Evolutionary conservation across 2,113 vertebrate species (phyloP), one percentile per base, ranked within the genome.

Genomic region (Chlorodrepanis virens): DNA sequence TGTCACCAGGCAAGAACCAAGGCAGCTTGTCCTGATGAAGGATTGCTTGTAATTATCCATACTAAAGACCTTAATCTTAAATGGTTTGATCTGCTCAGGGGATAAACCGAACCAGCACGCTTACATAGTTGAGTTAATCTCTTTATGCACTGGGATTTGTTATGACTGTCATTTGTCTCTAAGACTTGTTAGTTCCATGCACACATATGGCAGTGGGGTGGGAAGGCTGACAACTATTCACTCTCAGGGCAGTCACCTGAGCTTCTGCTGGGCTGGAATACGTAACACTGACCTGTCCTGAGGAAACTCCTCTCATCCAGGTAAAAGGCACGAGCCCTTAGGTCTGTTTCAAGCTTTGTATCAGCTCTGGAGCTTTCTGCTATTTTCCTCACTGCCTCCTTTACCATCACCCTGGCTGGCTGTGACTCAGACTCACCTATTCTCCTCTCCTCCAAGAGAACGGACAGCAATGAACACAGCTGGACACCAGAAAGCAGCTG

Each of bases 21-120:
- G 76, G 50, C 89, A 95, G 72, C 64, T 91, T 77, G 63, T 67
- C 31, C 64, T 50, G 52, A 67, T 49, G 68, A 69, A 61, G 64
- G 80, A 93, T 94, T 91, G 54, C 50, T 89, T 65, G 80, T 60
- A 86, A 92, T 91, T 91, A 94, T 88, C 93, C 64, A 29, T 57
- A 33, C 68, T 91, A 89, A 91, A 93, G 68, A 67, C 76, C 25
- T 74, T 94, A 95, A 94, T 81, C 87, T 91, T 92, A 81, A 91
- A 77, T 44, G 50, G 76, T 94, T 94, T 96, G 68, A 95, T 95
- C 91, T 87, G 83, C 89, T 94, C 72, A 80, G 76, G 54, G 64
- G 45, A 94, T 91, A 94, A 95, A 91, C 42, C 3, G 28, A 89
- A 77, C 45, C 89, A 81, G 59, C 57, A 89, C 54, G 87, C 86